These are phyloP conservation scores for Hylomyscus alleni DNA, from an alignment of 2,797 vertebrate species.

Conservation along the genomic window DNA sequence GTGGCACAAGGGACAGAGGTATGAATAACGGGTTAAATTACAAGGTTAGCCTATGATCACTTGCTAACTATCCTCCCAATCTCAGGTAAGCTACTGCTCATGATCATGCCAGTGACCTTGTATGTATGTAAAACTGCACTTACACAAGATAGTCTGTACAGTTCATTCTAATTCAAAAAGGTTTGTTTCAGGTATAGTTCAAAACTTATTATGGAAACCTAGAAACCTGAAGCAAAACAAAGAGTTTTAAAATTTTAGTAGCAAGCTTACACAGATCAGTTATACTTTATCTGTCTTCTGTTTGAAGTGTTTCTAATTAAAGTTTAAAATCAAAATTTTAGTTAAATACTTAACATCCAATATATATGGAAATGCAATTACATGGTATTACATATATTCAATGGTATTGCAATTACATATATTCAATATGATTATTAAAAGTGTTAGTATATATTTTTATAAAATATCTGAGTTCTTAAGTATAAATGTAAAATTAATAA, in stretches of 20 bases:
- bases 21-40: neutral
- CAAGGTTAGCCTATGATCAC: neutral
- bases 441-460: constrained; percentile 45
- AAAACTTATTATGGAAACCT: constrained; percentile 3
- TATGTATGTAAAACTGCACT: neutral
- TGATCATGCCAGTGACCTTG: neutral
- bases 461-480: constrained; percentile 4
- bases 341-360: neutral
- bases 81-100: neutral
- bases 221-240: neutral
- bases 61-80: neutral
- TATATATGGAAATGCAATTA: neutral
- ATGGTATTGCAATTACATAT: neutral
- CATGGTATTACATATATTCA: neutral
- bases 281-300: neutral
- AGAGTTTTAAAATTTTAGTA: constrained; percentile 44
- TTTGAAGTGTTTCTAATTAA: constrained; percentile 38
- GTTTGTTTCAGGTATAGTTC: constrained; percentile 6
- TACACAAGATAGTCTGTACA: neutral
- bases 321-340: constrained; percentile 17
- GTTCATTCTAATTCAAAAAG: constrained; percentile 27
- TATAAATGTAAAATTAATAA: constrained; percentile 50
- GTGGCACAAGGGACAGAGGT: neutral
- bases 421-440: constrained; percentile 13
- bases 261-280: neutral